Percentiles rank a stretch among this genome's conserved stretches.
Evolutionary conservation across 37 sponge, comb jelly and placozoan species (phyloP).

Genomic region (Aplysina aerophoba): DNA sequence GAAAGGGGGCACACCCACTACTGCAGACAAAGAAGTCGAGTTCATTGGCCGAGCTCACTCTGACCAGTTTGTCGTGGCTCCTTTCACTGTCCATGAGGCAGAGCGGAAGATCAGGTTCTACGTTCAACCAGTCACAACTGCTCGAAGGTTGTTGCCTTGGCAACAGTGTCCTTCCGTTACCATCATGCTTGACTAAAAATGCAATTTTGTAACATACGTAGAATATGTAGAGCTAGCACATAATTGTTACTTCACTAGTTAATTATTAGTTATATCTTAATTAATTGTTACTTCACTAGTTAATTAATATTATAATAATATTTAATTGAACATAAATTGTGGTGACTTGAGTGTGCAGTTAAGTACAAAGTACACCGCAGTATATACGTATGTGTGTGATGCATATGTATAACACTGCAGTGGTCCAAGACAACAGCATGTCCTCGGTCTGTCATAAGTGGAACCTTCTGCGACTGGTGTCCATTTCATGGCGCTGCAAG

Average conservation of each 20-base stretch:
- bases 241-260: no score
- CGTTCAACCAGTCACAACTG: constrained; percentile 46
- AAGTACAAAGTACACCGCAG: no score
- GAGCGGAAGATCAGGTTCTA: constrained; percentile 33
- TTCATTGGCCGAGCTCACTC: constrained; percentile 22
- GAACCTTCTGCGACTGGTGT: constrained; percentile 73
- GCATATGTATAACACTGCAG: no score
- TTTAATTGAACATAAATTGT: no score
- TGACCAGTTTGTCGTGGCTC: constrained; percentile 7
- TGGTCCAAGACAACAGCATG: no score
- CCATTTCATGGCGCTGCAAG: constrained; percentile 62
- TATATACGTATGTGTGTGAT: no score
- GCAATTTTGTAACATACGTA: no score
- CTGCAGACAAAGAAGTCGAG: neutral
- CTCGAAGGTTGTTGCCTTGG: constrained; percentile 29
- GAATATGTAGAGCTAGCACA: no score
- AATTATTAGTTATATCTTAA: no score
- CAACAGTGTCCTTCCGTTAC: constrained; percentile 13
- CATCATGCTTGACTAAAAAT: neutral
- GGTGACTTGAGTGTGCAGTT: no score
- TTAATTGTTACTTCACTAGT: no score
- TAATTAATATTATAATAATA: no score
- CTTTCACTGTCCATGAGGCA: neutral
- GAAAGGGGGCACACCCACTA: constrained; percentile 30
- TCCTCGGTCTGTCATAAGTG: constrained; percentile 64